Conservation (phyloP, 2,888 invertebrate species). For the Troilus luridus region DNA sequence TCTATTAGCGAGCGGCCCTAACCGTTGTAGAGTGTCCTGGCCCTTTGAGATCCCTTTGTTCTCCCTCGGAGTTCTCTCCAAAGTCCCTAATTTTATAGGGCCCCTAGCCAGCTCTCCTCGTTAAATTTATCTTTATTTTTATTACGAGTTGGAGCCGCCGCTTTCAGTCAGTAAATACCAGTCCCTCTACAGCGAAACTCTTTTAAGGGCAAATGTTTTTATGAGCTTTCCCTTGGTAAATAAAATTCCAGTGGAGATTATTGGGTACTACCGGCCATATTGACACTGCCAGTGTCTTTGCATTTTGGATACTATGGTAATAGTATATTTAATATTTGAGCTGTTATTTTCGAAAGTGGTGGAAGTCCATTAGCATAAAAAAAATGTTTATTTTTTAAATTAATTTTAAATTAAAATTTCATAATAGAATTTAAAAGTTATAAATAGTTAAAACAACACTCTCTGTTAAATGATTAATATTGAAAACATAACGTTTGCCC, state of each 20-base stretch:
- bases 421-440: too few species aligned
- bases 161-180: constrained; percentile 35
- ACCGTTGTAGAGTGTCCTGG: neutral
- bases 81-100: constrained; percentile 35
- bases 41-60: neutral
- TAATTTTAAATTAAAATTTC: too few species aligned
- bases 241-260: neutral
- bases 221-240: neutral
- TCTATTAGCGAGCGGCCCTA: neutral
- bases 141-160: constrained; percentile 23
- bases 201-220: constrained; percentile 38
- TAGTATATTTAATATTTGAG: too few species aligned
- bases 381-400: too few species aligned
- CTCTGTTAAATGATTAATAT: too few species aligned
- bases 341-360: too few species aligned
- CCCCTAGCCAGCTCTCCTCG: constrained; percentile 14
- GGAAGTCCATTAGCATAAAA: too few species aligned
- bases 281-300: neutral
- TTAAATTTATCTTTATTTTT: constrained; percentile 49
- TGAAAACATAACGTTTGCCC: too few species aligned
- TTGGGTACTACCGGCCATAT: neutral
- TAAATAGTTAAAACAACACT: too few species aligned
- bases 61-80: neutral
- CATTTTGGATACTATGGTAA: neutral
- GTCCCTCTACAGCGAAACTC: constrained; percentile 15